These are phyloP conservation scores for Ganaspis sp. DNA, from an alignment of 1,140 invertebrate species.

Conservation along the genomic window DNA sequence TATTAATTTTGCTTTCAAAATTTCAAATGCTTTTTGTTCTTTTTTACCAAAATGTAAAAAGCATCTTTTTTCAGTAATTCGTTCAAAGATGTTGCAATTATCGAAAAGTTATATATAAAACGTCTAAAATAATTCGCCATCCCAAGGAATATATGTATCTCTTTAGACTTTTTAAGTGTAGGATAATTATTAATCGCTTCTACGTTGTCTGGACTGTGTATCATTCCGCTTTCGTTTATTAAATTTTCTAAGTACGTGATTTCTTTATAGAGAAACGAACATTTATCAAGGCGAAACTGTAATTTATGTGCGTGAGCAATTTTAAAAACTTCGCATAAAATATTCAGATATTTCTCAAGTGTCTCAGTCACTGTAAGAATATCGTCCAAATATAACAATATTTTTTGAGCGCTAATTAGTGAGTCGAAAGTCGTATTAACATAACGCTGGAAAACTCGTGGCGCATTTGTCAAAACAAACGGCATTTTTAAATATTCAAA, in stretches of 20 bases:
- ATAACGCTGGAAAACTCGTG: conserved; percentile 49
- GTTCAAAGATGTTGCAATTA: not conserved
- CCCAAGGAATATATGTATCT: conserved; percentile 35
- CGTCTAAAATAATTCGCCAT: not conserved
- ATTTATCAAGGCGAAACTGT: conserved; percentile 45
- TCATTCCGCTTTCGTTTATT: conserved; percentile 14
- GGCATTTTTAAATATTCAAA: conserved; percentile 18
- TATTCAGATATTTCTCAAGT: conserved; percentile 36
- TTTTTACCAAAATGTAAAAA: not conserved
- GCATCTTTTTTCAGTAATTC: conserved; percentile 32
- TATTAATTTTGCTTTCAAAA: not conserved
- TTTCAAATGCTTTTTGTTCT: not conserved
- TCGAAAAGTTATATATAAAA: not conserved
- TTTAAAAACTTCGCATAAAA: conserved; percentile 43
- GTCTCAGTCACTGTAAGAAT: not conserved
- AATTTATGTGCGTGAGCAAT: conserved; percentile 36
- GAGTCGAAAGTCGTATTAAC: conserved; percentile 53
- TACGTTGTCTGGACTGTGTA: conserved; percentile 6
- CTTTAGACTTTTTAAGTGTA: conserved; percentile 38
- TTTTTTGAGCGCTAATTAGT: conserved; percentile 4
- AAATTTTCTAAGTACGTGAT: conserved; percentile 53
- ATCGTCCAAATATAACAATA: not conserved
- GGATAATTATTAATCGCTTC: conserved; percentile 34
- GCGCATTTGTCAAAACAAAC: conserved; percentile 41
- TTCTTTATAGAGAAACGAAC: conserved; percentile 43